Conservation (phyloP, 2,113 vertebrate genomes). For the Chaetura pelagica region DNA sequence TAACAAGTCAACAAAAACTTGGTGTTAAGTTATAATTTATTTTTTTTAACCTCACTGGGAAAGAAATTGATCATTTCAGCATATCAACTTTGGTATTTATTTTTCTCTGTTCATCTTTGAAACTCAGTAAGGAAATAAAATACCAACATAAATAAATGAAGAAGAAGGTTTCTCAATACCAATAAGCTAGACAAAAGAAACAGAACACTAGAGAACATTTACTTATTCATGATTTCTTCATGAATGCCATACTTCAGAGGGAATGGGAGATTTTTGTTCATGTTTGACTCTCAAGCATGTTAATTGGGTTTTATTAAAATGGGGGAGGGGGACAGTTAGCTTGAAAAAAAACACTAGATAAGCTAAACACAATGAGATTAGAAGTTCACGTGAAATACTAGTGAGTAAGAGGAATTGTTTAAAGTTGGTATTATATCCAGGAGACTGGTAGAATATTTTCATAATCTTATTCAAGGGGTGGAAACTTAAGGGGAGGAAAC, state of each 20-base stretch:
- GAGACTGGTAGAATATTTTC: neutral
- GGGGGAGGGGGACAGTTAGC: neutral
- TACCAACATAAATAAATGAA: conserved; percentile 82
- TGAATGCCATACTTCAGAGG: conserved; percentile 47
- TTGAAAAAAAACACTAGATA: neutral
- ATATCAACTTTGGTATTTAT: conserved; percentile 46
- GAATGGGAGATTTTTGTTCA: conserved; percentile 39
- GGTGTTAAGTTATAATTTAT: fast-evolving
- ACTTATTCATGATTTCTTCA: conserved; percentile 78
- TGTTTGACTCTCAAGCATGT: neutral
- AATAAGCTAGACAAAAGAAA: conserved; percentile 78
- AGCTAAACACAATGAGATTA: neutral
- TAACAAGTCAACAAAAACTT: neutral
- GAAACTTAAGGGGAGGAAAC: too few relatives aligned
- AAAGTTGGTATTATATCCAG: neutral
- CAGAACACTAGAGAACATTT: conserved; percentile 71
- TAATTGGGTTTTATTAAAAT: conserved; percentile 43
- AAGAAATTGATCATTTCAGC: neutral
- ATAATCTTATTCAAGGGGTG: neutral
- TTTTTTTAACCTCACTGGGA: neutral
- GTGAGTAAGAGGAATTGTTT: neutral
- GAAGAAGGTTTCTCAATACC: conserved; percentile 70
- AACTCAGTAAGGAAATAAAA: conserved; percentile 77
- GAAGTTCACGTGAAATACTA: conserved; percentile 15
- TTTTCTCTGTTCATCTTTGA: conserved; percentile 69